Conservation (phyloP, 2,797 vertebrate species). For the Pogoniulus pusillus region DNA sequence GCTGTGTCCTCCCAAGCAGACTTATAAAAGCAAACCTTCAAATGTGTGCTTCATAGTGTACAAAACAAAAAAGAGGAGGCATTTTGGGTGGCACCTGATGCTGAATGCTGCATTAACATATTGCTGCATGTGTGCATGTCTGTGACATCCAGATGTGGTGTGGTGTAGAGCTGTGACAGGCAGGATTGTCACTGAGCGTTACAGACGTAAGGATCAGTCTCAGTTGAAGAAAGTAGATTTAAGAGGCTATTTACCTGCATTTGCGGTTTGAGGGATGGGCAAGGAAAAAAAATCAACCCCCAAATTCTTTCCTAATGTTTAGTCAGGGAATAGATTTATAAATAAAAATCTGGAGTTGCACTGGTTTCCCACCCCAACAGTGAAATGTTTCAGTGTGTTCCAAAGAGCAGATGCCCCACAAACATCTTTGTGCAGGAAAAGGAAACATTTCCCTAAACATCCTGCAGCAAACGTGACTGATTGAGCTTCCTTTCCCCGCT, state of each 20-base stretch:
- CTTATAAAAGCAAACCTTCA: constrained; percentile 9
- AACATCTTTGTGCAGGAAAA: constrained; percentile 61
- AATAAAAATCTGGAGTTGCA: neutral
- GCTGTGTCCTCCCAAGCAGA: neutral
- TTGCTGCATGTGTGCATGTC: neutral
- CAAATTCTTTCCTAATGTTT: neutral
- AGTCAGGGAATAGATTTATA: neutral
- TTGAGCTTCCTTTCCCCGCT: constrained; percentile 58
- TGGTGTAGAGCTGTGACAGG: neutral
- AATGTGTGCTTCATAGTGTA: neutral
- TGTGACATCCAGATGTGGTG: neutral
- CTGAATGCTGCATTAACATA: neutral
- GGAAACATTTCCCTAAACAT: constrained; percentile 74
- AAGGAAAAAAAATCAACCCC: neutral
- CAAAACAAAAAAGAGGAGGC: neutral
- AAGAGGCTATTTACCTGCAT: neutral
- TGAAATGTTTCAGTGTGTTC: neutral
- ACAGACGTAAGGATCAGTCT: neutral
- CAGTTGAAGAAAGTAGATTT: neutral
- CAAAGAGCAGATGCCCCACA: constrained; percentile 41
- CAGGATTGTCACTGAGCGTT: neutral
- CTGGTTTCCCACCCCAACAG: neutral
- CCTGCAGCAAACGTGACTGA: constrained; percentile 65
- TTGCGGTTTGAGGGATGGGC: neutral
- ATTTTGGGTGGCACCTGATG: neutral